Conservation (phyloP, 23 tunicate genomes). For the Corella eumyota region DNA sequence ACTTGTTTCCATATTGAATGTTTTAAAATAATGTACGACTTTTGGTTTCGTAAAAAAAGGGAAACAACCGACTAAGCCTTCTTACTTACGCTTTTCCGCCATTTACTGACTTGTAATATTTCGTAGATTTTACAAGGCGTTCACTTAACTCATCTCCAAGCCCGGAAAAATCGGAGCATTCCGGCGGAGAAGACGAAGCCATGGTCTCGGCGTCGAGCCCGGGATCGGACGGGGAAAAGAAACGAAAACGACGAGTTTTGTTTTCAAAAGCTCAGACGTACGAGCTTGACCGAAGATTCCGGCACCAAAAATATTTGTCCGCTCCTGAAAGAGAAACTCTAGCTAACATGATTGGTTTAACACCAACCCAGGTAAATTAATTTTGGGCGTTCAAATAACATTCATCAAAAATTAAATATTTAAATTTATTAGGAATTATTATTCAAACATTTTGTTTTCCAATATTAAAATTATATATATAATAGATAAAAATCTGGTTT, state of each 20-base stretch:
- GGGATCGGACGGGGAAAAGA: slow-evolving; percentile 17
- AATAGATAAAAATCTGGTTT: slow-evolving; percentile 90
- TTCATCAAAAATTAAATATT: too few relatives aligned
- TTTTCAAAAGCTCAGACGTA: slow-evolving; percentile 77
- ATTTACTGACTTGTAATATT: too few relatives aligned
- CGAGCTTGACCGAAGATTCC: slow-evolving; percentile 72
- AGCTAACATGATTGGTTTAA: slow-evolving; percentile 63
- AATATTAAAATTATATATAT: too few relatives aligned
- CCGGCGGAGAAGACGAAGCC: slow-evolving; percentile 13
- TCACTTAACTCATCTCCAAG: too few relatives aligned
- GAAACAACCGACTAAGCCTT: not conserved
- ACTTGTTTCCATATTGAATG: too few relatives aligned
- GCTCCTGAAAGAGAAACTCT: slow-evolving; percentile 83
- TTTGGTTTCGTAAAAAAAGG: not conserved
- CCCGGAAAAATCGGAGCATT: slow-evolving; percentile 5
- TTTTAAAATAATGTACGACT: slow-evolving; percentile 15
- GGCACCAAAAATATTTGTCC: slow-evolving; percentile 77
- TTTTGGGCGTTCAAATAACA: too few relatives aligned
- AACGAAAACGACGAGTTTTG: slow-evolving; percentile 69
- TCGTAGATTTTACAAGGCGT: not conserved
- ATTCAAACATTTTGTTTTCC: too few relatives aligned
- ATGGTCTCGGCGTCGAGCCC: slow-evolving; percentile 6
- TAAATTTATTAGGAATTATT: too few relatives aligned
- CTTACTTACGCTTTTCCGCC: not conserved
- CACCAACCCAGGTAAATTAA: slow-evolving; percentile 83